Evolutionary conservation across 1,140 invertebrate species (phyloP).

Genomic region (Sinella curviseta): DNA sequence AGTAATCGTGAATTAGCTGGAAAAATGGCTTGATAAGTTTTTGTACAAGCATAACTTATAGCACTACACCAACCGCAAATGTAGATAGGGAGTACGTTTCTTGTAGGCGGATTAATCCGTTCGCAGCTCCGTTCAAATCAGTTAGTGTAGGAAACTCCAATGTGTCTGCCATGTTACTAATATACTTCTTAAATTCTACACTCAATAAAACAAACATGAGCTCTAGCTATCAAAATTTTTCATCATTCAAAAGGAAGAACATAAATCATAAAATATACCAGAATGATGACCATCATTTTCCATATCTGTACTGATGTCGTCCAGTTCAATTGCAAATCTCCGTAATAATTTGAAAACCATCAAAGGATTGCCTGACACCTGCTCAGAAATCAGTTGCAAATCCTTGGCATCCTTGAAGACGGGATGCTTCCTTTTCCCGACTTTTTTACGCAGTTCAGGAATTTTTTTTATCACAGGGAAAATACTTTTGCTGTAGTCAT

Average conservation of each 20-base stretch:
- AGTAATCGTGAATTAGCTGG: too few relatives aligned
- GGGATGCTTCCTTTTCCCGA: background rate
- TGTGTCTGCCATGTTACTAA: background rate
- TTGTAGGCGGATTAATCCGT: background rate
- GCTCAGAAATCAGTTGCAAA: background rate
- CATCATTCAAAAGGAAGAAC: too few relatives aligned
- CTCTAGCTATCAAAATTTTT: too few relatives aligned
- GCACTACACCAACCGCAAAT: too few relatives aligned
- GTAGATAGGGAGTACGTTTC: background rate
- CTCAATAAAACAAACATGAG: background rate
- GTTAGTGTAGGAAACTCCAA: background rate
- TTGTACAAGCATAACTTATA: too few relatives aligned
- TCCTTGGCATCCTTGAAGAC: background rate
- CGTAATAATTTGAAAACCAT: conserved; percentile 5
- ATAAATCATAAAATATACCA: too few relatives aligned
- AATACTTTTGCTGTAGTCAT: background rate
- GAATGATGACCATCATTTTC: too few relatives aligned
- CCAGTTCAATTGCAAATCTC: background rate
- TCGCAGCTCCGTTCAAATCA: background rate
- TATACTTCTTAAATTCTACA: background rate
- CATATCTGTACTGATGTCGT: background rate
- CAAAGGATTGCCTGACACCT: background rate
- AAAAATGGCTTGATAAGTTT: too few relatives aligned
- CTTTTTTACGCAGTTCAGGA: background rate
- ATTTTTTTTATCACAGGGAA: background rate